Conservation (phyloP, 2,888 invertebrate genomes). For the Stenodema calcarata region DNA sequence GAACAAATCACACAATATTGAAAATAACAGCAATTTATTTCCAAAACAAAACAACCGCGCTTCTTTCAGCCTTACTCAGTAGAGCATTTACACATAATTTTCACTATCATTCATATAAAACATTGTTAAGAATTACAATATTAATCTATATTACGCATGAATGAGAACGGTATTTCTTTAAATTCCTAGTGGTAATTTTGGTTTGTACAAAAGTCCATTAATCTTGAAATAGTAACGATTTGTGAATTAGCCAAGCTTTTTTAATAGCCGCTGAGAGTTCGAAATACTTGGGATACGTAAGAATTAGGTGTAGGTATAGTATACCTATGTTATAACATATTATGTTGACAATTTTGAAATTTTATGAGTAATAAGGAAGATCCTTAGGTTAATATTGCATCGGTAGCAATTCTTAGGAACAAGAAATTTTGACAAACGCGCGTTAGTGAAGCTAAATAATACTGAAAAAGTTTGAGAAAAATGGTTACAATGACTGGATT, state of each 20-base stretch:
- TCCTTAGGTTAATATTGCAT: not conserved
- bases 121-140: not conserved
- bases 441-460: not conserved
- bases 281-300: too few species aligned
- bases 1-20: not conserved
- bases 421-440: not conserved
- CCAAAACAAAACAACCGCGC: slow-evolving; percentile 26
- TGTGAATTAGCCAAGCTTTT: not conserved
- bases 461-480: not conserved
- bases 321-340: too few species aligned
- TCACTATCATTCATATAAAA: slow-evolving; percentile 12
- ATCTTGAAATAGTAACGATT: not conserved
- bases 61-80: slow-evolving; percentile 14
- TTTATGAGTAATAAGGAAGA: not conserved
- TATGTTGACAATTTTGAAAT: too few species aligned
- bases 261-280: not conserved
- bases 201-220: slow-evolving; percentile 20
- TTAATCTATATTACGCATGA: not conserved
- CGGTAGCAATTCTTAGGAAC: not conserved
- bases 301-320: too few species aligned
- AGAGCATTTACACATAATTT: slow-evolving; percentile 20
- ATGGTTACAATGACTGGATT: too few species aligned
- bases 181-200: slow-evolving; percentile 21
- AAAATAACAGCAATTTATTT: slow-evolving; percentile 37
- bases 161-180: not conserved